Base-by-base conservation (phyloP, 2,888 invertebrate genomes). In the Cerceris rybyensis region DNA sequence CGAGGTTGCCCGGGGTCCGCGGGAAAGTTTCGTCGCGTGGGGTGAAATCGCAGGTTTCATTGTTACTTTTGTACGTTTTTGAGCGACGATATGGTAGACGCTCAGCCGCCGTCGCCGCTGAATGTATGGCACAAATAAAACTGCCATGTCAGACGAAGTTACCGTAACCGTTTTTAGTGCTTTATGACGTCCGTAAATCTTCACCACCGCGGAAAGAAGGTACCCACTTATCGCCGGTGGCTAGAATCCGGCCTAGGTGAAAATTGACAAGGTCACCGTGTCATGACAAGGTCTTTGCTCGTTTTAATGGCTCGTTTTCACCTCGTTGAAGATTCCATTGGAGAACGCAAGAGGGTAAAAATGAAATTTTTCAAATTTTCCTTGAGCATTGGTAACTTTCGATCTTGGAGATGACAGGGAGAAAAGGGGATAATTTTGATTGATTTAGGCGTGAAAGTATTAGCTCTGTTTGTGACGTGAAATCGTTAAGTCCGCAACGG, bases 141-240 rank as follows among this genome's bases (percentile, higher is more conserved):
- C 83, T 74, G 72, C 60, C 81, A 61, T 54, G 79, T 67, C 75
- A 59, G 16, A 28, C 70, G 64, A 79, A 77, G 78, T 79, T 83
- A 59, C 76, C 59, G 70, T 77, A 79, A 86, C 80, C 84, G 76
- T 87, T 88, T 88, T 88, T 80, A 80, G 74, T 76, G 78, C 83
- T 88, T 88, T 87, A 88, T 86, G 84, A 86, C 81, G 59, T 68
- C 78, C 74, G 80, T 88, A 87, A 88, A 88, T 87, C 86, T 83
- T 61, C 49, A 54, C 70, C 16, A 67, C 73, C 64, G 63, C 63
- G 50, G 74, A 57, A 72, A 70, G 60, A 61, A 71, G 68, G 54
- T 58, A 17, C 60, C 6, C 39, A 46, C 43, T 14, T 60, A 57
- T 72, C 68, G 68, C 14, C 69, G 43, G n/a, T 14, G 28, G 65